Base-by-base conservation (phyloP, 2,888 invertebrate genomes). In the Synergus japonicus region DNA sequence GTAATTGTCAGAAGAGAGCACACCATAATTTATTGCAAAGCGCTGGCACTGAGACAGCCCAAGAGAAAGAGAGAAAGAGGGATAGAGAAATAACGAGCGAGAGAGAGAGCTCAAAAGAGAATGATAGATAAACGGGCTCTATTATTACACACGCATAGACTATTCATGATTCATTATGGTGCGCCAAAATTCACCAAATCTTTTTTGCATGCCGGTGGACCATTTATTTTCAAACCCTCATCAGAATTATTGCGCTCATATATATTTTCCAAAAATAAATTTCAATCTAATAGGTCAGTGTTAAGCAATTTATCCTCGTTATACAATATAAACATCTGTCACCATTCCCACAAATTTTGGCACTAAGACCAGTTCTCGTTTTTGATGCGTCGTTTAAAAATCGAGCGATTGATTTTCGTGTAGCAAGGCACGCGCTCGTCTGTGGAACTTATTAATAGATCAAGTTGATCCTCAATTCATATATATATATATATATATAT, bases 1-100 rank as follows among this genome's bases (percentile, higher is more conserved):
- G 84, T 85, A 85, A 85, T 85, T 84, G 86, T 84, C 85, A 83
- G 49, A 54, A 49, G 77, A 81, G 82, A 81, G 78, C 79, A 78
- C 82, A 76, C 79, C 65, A 80, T 81, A 81, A 83, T 81, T 82
- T 82, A 83, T 82, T 78, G 78, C 76, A 66, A 78, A 29, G 76
- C 79, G 79, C 76, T 78, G 78, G 67, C 67, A 78, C 67, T 13
- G 13, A 63, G 43, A 43, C 63, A 78, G 44, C 29, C 12, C n/a
- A 44, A 64, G 37, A 58, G 13, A 65, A 22, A 60, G 10, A 54
- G 10, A 12, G 37, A 37, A 7, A 37, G 37, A 37, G 37, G 29
- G 46, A 49, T 73, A 54, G 60, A 60, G 10, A 54, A n/a, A 12
- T 5, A 37, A 5, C 2, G 5, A 37, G 37, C 29, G 46, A 13